Evolutionary conservation across 2,113 vertebrate genomes (phyloP).

Genomic region (Pantherophis guttatus): DNA sequence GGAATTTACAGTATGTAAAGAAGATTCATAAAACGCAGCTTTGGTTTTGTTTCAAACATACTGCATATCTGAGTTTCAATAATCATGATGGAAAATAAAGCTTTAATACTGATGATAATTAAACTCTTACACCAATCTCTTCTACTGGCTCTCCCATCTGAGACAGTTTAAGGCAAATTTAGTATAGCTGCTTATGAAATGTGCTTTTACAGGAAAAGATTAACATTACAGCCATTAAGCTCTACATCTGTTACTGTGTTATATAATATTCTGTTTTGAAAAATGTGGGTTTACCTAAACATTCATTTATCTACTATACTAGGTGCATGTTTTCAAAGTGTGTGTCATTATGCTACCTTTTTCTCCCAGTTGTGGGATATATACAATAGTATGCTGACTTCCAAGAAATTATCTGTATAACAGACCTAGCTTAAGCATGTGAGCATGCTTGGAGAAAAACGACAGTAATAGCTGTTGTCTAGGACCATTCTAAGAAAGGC

Average conservation of each 20-base stretch:
- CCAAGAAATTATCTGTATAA: neutral
- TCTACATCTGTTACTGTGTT: neutral
- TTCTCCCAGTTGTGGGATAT: neutral
- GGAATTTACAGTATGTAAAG: neutral
- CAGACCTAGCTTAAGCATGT: neutral
- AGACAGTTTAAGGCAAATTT: constrained; percentile 46
- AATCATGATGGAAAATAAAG: neutral
- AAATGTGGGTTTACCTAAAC: neutral
- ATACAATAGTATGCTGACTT: neutral
- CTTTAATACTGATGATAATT: neutral
- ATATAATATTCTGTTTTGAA: neutral
- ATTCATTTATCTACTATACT: neutral
- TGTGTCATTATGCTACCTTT: neutral
- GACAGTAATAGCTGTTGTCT: neutral
- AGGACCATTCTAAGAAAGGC: neutral
- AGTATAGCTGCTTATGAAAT: constrained; percentile 38
- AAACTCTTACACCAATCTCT: neutral
- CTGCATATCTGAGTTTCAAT: neutral
- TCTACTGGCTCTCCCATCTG: constrained; percentile 7
- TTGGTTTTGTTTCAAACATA: neutral
- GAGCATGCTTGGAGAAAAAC: neutral
- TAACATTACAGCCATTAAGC: constrained; percentile 17
- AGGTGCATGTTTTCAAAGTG: neutral
- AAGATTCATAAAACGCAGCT: neutral
- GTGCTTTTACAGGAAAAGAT: constrained; percentile 54